These are phyloP conservation scores for Alectura lathami DNA, from an alignment of 2,113 vertebrate genomes.

Conservation along the genomic window DNA sequence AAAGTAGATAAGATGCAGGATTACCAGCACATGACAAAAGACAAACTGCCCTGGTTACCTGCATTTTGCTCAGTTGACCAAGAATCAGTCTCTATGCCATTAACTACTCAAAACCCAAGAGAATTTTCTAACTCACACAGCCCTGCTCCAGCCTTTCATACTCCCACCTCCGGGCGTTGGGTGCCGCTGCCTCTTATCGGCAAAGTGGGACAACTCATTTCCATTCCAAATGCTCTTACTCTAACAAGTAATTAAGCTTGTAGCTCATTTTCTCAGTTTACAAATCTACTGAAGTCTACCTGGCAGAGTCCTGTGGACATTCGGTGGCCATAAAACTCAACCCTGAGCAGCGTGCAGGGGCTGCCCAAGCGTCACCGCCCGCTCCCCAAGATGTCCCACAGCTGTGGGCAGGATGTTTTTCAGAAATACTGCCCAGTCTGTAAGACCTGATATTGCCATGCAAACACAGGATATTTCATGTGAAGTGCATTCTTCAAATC, in stretches of 20 bases:
- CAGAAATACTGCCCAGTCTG: background rate
- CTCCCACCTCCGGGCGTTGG: background rate
- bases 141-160: background rate
- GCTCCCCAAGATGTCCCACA: background rate
- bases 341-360: background rate
- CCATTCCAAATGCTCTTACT: background rate
- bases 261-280: background rate
- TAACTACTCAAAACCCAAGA: too few relatives aligned
- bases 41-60: background rate
- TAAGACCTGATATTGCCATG: too few relatives aligned
- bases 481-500: background rate
- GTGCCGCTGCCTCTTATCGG: background rate
- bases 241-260: background rate
- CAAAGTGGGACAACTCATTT: background rate
- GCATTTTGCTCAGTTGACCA: accelerated
- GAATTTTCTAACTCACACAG: too few relatives aligned
- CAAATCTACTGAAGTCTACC: background rate
- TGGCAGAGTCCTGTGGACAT: background rate
- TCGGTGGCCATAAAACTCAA: background rate
- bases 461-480: background rate
- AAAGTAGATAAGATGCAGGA: background rate
- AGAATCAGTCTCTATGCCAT: background rate
- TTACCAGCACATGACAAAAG: background rate
- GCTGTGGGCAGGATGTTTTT: accelerated
- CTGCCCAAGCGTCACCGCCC: background rate